phyloP scores from a whole-genome alignment of 1,140 invertebrate species.

The Lanistes nyassanus region DNA sequence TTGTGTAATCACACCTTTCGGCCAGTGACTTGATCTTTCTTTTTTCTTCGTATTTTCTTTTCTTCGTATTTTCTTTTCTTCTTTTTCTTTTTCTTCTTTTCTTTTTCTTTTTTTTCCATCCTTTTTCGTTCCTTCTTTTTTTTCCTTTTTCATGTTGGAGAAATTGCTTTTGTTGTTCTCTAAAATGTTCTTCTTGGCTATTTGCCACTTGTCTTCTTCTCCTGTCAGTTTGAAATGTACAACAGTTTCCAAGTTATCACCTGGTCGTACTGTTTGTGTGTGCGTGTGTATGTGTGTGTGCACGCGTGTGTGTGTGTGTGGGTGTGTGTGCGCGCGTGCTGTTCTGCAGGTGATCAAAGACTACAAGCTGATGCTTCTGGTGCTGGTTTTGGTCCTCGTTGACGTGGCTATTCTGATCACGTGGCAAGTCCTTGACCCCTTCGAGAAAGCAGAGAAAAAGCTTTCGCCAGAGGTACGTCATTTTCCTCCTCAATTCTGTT shows the following conservation, averaged over 20 bases:
- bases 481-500: background rate
- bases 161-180: background rate
- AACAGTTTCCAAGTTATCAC: background rate
- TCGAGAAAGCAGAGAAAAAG: constrained; percentile 89
- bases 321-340: background rate
- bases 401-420: constrained; percentile 96
- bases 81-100: background rate
- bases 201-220: no score
- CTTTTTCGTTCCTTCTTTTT: background rate
- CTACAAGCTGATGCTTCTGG: constrained; percentile 87
- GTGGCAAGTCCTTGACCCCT: constrained; percentile 97
- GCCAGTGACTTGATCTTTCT: no score
- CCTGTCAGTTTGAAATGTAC: background rate
- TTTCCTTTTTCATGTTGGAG: background rate
- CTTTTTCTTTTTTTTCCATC: background rate
- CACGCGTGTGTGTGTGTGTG: background rate
- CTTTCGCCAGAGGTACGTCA: constrained; percentile 88
- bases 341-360: constrained; percentile 49
- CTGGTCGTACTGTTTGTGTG: background rate
- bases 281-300: constrained; percentile 19
- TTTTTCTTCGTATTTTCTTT: background rate
- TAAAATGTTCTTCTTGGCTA: no score
- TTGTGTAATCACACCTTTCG: no score
- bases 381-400: constrained; percentile 88
- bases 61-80: background rate